These are phyloP conservation scores for Nephrocerus scutellatus DNA, from an alignment of 2,888 invertebrate species.

Conservation along the genomic window DNA sequence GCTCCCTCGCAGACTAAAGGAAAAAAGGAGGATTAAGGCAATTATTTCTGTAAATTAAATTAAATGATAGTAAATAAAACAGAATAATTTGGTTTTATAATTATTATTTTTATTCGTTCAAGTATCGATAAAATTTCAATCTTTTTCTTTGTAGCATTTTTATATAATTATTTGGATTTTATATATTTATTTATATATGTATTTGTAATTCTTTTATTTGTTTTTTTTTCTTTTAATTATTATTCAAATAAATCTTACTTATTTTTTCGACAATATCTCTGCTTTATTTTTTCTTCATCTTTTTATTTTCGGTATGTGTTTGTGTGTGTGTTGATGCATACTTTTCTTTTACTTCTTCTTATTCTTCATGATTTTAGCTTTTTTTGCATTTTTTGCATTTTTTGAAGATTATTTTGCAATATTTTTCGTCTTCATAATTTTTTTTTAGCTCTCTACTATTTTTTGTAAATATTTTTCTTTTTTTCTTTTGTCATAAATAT, in stretches of 20 bases:
- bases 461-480: conserved; percentile 24
- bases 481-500: conserved; percentile 14
- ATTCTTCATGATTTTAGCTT: conserved; percentile 27
- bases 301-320: conserved; percentile 18
- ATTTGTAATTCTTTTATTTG: conserved; percentile 7
- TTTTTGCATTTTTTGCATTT: conserved; percentile 23
- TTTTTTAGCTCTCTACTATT: conserved; percentile 27
- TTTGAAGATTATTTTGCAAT: no score
- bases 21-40: no score
- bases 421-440: conserved; percentile 24
- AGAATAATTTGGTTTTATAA: conserved; percentile 14
- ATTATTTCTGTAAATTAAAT: no score
- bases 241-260: conserved; percentile 10
- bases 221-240: conserved; percentile 17
- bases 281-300: conserved; percentile 24
- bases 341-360: conserved; percentile 22
- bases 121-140: no score
- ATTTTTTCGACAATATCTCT: conserved; percentile 15
- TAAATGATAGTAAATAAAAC: conserved; percentile 13
- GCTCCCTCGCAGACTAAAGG: no score
- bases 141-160: conserved; percentile 16
- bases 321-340: conserved; percentile 20
- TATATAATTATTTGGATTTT: conserved; percentile 18
- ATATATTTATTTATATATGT: conserved; percentile 8
- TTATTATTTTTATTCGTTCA: conserved; percentile 20